phyloP scores from a whole-genome alignment of 2,113 vertebrate species.

The Tinamus guttatus region DNA sequence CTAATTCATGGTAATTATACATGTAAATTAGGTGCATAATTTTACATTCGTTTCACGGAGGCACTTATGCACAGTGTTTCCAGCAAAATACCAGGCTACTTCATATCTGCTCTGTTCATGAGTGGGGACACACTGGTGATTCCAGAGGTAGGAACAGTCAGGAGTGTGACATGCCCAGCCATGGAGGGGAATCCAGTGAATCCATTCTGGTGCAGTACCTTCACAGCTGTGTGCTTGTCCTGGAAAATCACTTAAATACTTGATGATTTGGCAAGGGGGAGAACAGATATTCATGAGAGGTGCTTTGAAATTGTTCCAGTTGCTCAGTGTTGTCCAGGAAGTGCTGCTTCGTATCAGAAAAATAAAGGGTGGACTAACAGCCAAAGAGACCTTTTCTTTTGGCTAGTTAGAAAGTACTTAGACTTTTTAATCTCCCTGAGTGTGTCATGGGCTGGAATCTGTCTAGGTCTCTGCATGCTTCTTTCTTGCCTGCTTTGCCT shows the following conservation, averaged over 20 bases:
- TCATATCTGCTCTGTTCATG: not conserved
- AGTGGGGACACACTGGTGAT: not conserved
- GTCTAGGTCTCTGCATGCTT: constrained; percentile 7
- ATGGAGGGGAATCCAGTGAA: not conserved
- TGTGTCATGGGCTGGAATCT: constrained; percentile 13
- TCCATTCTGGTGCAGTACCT: not conserved
- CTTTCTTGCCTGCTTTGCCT: constrained; percentile 36
- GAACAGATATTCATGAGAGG: not conserved
- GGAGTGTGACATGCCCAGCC: not conserved
- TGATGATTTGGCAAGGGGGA: not conserved
- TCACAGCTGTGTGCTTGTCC: not conserved
- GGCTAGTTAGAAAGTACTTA: not conserved
- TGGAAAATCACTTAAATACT: not conserved
- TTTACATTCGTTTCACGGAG: not conserved
- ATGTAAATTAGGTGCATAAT: not conserved
- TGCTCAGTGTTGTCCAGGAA: not conserved
- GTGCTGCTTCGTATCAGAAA: not conserved
- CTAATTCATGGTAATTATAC: constrained; percentile 14
- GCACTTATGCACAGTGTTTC: not conserved
- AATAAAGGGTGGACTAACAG: not conserved
- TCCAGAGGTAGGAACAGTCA: accelerated
- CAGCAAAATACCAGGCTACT: not conserved
- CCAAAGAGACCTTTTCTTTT: not conserved
- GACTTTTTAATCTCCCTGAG: not conserved
- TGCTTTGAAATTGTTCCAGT: not conserved